Percentiles rank a stretch among this genome's conserved stretches.
Conservation (phyloP, 2,797 vertebrate species). For the Emydoidea blandingii region DNA sequence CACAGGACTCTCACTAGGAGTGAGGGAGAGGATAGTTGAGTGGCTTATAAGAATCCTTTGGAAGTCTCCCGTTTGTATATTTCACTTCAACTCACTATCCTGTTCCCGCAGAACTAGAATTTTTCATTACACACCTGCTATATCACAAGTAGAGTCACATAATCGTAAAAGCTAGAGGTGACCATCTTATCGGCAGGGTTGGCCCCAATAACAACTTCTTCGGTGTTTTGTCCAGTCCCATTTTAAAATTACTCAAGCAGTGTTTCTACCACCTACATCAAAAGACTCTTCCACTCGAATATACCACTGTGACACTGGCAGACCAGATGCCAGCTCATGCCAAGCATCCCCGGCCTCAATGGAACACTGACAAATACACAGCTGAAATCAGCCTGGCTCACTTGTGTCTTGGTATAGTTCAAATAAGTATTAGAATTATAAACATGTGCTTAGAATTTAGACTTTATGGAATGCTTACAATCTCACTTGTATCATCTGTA, state of each 20-base stretch:
- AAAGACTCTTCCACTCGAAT: conserved; percentile 37
- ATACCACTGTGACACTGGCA: neutral
- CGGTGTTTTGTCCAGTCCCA: neutral
- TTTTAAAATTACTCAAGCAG: conserved; percentile 39
- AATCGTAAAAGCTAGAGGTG: neutral
- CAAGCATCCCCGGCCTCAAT: too few species aligned
- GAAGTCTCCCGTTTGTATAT: conserved; percentile 35
- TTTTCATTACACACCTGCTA: conserved; percentile 46
- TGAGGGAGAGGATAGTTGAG: conserved; percentile 52
- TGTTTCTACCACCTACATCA: conserved; percentile 33
- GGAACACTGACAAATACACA: too few species aligned
- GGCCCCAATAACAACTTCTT: conserved; percentile 1
- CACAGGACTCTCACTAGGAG: neutral
- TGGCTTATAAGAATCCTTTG: conserved; percentile 56
- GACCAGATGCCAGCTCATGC: too few species aligned
- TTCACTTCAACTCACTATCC: conserved; percentile 56
- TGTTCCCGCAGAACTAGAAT: conserved; percentile 40
- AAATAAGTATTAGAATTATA: too few species aligned
- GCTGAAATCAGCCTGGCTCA: too few species aligned
- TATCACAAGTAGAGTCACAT: neutral
- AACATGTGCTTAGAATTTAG: too few species aligned
- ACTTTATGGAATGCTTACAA: too few species aligned
- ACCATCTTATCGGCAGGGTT: conserved; percentile 36
- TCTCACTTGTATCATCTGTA: too few species aligned
- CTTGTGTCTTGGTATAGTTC: too few species aligned